Conservation (phyloP, 2,888 invertebrate species). For the Orchestes rusci region DNA sequence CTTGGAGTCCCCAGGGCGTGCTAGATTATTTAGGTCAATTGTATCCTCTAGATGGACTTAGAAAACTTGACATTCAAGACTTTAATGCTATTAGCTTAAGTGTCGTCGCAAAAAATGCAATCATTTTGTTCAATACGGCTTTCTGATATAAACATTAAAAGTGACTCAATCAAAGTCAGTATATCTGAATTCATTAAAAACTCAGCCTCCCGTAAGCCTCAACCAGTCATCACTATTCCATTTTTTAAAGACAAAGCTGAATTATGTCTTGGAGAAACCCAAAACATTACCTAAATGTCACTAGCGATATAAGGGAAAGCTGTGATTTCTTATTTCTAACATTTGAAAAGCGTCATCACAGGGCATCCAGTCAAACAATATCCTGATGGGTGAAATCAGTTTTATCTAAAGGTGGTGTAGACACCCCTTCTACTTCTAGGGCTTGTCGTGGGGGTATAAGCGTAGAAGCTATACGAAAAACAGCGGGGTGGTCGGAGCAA, state of each 20-base stretch:
- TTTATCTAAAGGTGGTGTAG: neutral
- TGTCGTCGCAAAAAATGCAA: slow-evolving; percentile 1
- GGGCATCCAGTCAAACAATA: neutral
- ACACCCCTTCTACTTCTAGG: neutral
- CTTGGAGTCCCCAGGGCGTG: neutral
- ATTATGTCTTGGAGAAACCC: neutral
- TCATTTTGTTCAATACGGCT: neutral
- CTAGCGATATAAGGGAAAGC: neutral
- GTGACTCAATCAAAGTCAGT: neutral
- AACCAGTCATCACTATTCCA: neutral
- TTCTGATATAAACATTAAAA: neutral
- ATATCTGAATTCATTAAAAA: slow-evolving; percentile 4
- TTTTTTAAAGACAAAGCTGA: slow-evolving; percentile 4
- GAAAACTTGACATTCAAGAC: neutral
- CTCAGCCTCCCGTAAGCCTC: slow-evolving; percentile 1
- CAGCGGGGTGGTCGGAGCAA: neutral
- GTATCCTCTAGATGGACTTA: neutral
- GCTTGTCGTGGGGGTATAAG: neutral
- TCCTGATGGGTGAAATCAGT: slow-evolving; percentile 3
- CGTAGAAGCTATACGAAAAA: neutral
- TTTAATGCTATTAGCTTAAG: no score
- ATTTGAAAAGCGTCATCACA: neutral
- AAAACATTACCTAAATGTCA: neutral
- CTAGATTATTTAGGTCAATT: neutral
- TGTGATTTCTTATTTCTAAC: neutral